Percentiles rank a stretch among this genome's conserved stretches.
Conservation (phyloP, 1,140 invertebrate species). For the Lepidurus arcticus region DNA sequence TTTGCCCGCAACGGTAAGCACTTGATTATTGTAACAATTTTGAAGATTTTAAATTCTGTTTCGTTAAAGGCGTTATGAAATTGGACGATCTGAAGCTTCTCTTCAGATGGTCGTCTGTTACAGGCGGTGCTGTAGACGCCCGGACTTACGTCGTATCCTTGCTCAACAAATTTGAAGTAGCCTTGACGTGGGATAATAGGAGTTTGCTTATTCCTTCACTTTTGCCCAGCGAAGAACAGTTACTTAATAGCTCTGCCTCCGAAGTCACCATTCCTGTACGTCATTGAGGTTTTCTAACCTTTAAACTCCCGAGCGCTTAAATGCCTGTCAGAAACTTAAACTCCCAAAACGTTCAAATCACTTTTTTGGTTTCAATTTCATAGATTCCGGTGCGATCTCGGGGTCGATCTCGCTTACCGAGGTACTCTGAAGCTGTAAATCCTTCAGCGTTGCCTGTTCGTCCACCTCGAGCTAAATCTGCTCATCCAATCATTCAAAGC, state of each 20-base stretch:
- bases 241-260: constrained; percentile 48
- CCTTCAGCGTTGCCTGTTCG: neutral
- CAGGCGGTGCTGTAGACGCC: constrained; percentile 52
- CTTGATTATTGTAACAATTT: neutral
- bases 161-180: constrained; percentile 95
- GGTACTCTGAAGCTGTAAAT: constrained; percentile 37
- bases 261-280: constrained; percentile 43
- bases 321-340: neutral
- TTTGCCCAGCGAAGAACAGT: constrained; percentile 73
- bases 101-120: constrained; percentile 65
- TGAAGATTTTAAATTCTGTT: constrained; percentile 17
- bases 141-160: constrained; percentile 77
- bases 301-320: too few relatives aligned
- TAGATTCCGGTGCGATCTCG: constrained; percentile 63
- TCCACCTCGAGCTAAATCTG: neutral
- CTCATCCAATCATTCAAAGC: neutral
- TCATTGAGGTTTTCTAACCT: constrained; percentile 44
- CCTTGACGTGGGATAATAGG: constrained; percentile 90
- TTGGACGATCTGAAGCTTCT: constrained; percentile 87
- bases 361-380: constrained; percentile 31
- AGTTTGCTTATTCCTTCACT: constrained; percentile 87
- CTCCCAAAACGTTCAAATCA: neutral
- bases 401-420: constrained; percentile 58
- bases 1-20: constrained; percentile 71
- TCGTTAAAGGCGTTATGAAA: constrained; percentile 73